Conservation (phyloP, 2,797 vertebrate species). For the Arrhamphus sclerolepis region DNA sequence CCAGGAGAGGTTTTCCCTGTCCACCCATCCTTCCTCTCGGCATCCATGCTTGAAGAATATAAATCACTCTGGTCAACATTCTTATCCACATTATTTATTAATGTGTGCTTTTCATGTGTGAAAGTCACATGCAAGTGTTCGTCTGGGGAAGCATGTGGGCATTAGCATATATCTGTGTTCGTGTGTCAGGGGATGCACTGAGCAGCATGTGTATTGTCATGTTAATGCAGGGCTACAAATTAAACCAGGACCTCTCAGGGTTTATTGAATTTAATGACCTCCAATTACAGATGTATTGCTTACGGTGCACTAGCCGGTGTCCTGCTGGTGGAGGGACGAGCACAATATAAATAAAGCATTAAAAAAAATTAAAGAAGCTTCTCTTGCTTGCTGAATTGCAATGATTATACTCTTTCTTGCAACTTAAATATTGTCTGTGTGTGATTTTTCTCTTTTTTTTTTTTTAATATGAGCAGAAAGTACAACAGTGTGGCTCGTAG, state of each 20-base stretch:
- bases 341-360: not conserved
- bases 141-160: slow-evolving; percentile 15
- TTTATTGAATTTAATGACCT: slow-evolving; percentile 63
- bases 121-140: slow-evolving; percentile 3
- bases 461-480: not conserved
- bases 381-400: no score
- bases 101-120: slow-evolving; percentile 45
- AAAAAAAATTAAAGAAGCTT: rapidly evolving
- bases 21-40: slow-evolving; percentile 21
- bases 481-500: not conserved
- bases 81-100: slow-evolving; percentile 71
- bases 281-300: slow-evolving; percentile 16
- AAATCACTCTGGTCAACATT: slow-evolving; percentile 53
- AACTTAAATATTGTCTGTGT: no score
- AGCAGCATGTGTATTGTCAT: slow-evolving; percentile 66
- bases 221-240: slow-evolving; percentile 64
- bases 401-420: no score
- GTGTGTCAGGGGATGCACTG: slow-evolving; percentile 22
- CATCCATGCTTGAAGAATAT: slow-evolving; percentile 38
- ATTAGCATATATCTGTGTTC: slow-evolving; percentile 40
- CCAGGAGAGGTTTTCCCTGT: slow-evolving; percentile 26
- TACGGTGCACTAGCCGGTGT: not conserved
- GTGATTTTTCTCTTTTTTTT: not conserved
- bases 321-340: not conserved
- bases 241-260: slow-evolving; percentile 49